These are phyloP conservation scores for Macquaria ambigua DNA, from an alignment of 2,113 vertebrate genomes.

Conservation along the genomic window DNA sequence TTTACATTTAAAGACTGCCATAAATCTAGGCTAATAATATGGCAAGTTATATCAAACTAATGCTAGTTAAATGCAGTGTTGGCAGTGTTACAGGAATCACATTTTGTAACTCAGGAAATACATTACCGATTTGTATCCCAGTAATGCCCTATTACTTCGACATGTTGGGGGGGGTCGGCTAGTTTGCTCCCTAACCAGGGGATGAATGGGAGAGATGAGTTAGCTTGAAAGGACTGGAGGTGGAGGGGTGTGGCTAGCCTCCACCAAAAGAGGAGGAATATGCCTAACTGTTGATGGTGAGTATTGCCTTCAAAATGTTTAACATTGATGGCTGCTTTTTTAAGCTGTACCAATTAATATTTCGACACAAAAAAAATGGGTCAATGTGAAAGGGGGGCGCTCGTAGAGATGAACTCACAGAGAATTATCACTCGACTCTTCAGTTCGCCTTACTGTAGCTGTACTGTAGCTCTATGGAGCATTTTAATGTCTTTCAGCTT, in stretches of 20 bases:
- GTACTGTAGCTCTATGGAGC: neutral
- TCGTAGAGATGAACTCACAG: no score
- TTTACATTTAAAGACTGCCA: neutral
- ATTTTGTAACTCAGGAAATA: neutral
- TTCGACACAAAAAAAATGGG: no score
- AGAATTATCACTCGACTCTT: no score
- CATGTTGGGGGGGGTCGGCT: no score
- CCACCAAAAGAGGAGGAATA: neutral
- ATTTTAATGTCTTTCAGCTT: neutral
- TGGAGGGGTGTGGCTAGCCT: neutral
- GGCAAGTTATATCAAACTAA: neutral
- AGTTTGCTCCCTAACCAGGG: neutral
- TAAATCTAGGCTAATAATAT: neutral
- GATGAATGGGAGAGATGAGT: neutral
- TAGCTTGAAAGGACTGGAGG: neutral
- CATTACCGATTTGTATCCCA: neutral
- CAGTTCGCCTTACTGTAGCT: neutral
- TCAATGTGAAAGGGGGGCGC: no score
- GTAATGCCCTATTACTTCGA: no score
- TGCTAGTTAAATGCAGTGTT: neutral
- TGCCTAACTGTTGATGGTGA: neutral
- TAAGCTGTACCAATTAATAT: neutral
- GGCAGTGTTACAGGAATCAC: neutral
- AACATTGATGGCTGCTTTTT: neutral
- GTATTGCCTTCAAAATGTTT: neutral